A percentile compares a stretch with the other conserved stretches of the same genome.
phyloP scores from a whole-genome alignment of 2,797 vertebrate genomes.

The Rhinatrema bivittatum region DNA sequence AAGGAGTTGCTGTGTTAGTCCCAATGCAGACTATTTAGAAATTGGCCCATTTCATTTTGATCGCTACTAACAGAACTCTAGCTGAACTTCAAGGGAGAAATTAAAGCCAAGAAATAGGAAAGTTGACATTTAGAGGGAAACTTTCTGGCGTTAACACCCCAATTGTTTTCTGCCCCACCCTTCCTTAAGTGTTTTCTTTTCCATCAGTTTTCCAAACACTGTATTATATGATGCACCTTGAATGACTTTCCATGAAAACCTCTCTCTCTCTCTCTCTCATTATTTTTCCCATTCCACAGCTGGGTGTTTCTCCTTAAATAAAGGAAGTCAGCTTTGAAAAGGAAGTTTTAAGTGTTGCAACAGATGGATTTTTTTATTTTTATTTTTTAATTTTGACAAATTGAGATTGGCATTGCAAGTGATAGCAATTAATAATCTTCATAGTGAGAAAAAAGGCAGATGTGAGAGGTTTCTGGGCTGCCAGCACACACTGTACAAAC shows the following conservation, averaged over 20 bases:
- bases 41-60: too few species aligned
- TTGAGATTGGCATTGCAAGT: slow-evolving; percentile 35
- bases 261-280: slow-evolving; percentile 27
- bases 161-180: too few species aligned
- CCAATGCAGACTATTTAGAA: too few species aligned
- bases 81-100: too few species aligned
- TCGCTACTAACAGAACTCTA: too few species aligned
- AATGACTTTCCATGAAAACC: slow-evolving; percentile 33
- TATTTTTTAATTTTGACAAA: background rate
- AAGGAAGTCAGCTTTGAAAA: slow-evolving; percentile 39
- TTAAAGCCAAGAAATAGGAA: too few species aligned
- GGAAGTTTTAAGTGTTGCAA: slow-evolving; percentile 41
- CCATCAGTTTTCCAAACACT: slow-evolving; percentile 34
- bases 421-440: slow-evolving; percentile 43
- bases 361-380: slow-evolving; percentile 34
- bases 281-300: slow-evolving; percentile 24
- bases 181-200: slow-evolving; percentile 25
- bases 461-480: slow-evolving; percentile 40
- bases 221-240: slow-evolving; percentile 31
- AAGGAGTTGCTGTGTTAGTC: too few species aligned
- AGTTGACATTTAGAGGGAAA: too few species aligned
- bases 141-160: too few species aligned
- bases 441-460: slow-evolving; percentile 38
- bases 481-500: slow-evolving; percentile 28
- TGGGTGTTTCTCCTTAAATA: slow-evolving; percentile 40